phyloP scores from a whole-genome alignment of 1,140 invertebrate genomes.

The Drosophila tani region DNA sequence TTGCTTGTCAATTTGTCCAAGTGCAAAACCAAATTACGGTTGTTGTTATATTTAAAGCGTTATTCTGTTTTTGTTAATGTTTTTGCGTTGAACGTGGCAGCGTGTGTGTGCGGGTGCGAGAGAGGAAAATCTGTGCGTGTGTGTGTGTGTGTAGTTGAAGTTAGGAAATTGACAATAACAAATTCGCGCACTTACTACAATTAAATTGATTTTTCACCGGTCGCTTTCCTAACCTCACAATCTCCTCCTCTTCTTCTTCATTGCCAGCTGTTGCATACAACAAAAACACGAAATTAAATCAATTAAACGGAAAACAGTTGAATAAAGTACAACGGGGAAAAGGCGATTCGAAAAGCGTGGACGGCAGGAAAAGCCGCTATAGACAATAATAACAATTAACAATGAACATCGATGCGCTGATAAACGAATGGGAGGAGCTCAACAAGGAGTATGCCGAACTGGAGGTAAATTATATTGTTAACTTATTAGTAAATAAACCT shows the following conservation, averaged over 20 bases:
- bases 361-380: conserved; percentile 23
- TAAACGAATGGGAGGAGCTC: conserved; percentile 89
- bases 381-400: conserved; percentile 37
- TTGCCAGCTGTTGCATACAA: conserved; percentile 67
- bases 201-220: conserved; percentile 77
- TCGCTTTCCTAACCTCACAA: conserved; percentile 37
- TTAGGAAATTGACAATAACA: conserved; percentile 32
- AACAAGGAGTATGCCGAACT: conserved; percentile 88
- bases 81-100: conserved; percentile 38
- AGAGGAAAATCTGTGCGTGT: not conserved
- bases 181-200: conserved; percentile 11
- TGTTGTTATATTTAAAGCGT: conserved; percentile 22
- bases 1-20: conserved; percentile 30
- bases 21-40: conserved; percentile 50
- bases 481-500: not conserved
- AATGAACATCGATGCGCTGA: conserved; percentile 76
- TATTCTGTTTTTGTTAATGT: conserved; percentile 24
- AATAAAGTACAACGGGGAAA: conserved; percentile 13
- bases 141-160: conserved; percentile 22
- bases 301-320: conserved; percentile 11
- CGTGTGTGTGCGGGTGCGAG: conserved; percentile 35
- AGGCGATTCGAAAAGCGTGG: conserved; percentile 2
- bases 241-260: conserved; percentile 1
- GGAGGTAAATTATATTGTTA: conserved; percentile 86
- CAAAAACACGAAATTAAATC: conserved; percentile 13